Percentiles rank a stretch among this genome's conserved stretches.
These are phyloP conservation scores for Emydoidea blandingii DNA, from an alignment of 2,797 vertebrate species.

Conservation along the genomic window DNA sequence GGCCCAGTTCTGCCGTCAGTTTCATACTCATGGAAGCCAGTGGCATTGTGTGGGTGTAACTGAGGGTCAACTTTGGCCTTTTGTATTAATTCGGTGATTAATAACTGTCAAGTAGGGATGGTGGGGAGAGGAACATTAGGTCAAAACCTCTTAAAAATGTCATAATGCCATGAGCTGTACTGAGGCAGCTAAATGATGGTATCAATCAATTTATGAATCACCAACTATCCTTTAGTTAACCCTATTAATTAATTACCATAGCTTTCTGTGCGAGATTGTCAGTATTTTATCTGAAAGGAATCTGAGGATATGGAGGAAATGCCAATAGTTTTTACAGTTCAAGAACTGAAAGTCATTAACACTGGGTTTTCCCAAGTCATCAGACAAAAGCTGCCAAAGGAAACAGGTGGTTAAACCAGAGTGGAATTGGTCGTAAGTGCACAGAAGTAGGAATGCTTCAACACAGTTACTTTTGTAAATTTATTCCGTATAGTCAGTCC, in stretches of 20 bases:
- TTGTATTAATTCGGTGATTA: background rate
- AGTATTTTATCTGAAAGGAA: background rate
- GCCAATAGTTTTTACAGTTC: background rate
- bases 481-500: background rate
- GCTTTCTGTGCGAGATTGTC: too few relatives aligned
- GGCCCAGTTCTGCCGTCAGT: too few relatives aligned
- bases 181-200: background rate
- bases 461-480: background rate
- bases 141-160: background rate
- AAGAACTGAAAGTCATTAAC: background rate
- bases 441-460: background rate
- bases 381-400: background rate
- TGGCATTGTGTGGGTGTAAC: background rate
- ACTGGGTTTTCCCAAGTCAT: background rate
- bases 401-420: background rate
- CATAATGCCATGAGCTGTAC: background rate
- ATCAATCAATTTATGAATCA: background rate
- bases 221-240: background rate
- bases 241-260: background rate
- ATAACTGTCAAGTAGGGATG: background rate
- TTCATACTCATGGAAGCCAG: background rate
- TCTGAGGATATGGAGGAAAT: background rate
- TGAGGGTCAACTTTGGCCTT: background rate
- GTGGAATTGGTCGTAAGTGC: background rate
- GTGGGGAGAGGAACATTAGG: background rate